These are phyloP conservation scores for Junonia oenone DNA, from an alignment of 2,888 invertebrate genomes.

Conservation along the genomic window DNA sequence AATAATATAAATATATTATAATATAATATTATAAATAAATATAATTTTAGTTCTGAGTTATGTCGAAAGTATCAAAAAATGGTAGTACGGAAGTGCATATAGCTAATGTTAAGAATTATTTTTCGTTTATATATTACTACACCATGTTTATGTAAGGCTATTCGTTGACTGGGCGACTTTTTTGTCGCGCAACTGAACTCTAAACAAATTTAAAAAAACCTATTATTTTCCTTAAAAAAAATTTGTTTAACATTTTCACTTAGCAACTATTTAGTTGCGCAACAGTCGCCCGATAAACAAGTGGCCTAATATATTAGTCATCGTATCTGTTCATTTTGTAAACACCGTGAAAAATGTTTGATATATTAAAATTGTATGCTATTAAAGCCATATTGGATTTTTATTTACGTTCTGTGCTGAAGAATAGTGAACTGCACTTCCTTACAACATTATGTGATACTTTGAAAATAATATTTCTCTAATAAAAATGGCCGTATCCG, in stretches of 20 bases:
- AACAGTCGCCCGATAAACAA: not conserved
- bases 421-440: constrained; percentile 81
- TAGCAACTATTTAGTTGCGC: not conserved
- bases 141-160: constrained; percentile 7
- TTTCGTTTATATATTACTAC: not conserved
- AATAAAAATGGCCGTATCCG: constrained; percentile 13
- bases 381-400: constrained; percentile 45
- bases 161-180: constrained; percentile 2
- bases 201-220: not conserved
- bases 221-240: not conserved
- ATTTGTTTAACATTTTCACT: not conserved
- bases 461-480: constrained; percentile 19
- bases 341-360: constrained; percentile 44
- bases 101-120: constrained; percentile 5
- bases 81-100: constrained; percentile 67
- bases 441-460: constrained; percentile 52
- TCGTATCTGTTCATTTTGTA: constrained; percentile 14
- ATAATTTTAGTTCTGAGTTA: constrained; percentile 8
- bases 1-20: too few species aligned
- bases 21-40: not conserved
- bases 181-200: not conserved
- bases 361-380: constrained; percentile 60
- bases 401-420: constrained; percentile 69
- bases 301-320: constrained; percentile 5
- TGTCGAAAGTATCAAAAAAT: constrained; percentile 38